A percentile compares a stretch with the other conserved stretches of the same genome.
phyloP scores from a whole-genome alignment of 2,888 invertebrate genomes.

The Tachina fera region DNA sequence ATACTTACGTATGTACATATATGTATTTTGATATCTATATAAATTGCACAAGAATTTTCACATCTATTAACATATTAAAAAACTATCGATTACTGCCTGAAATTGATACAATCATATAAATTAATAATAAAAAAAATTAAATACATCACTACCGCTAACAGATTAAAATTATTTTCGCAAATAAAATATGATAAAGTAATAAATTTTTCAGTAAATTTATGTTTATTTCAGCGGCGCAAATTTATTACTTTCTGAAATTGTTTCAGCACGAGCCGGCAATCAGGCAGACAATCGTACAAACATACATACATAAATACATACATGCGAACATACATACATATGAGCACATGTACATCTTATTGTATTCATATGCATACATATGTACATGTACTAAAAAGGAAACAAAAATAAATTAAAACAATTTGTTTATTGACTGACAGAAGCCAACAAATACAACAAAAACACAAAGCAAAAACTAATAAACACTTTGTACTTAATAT shows the following conservation, averaged over 20 bases:
- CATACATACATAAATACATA: not conserved
- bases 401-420: not conserved
- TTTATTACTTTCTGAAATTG: conserved; percentile 6
- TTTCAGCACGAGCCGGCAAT: not conserved
- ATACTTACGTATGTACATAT: too few species aligned
- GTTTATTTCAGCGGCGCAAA: conserved; percentile 14
- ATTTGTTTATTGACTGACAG: conserved; percentile 2
- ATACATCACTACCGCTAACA: conserved; percentile 2
- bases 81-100: not conserved
- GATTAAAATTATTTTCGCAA: conserved; percentile 32
- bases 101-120: not conserved
- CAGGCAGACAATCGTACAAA: not conserved
- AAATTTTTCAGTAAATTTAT: conserved; percentile 27
- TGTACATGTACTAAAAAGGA: not conserved
- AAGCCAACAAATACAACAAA: not conserved
- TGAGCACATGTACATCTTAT: too few species aligned
- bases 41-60: too few species aligned
- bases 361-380: too few species aligned
- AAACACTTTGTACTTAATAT: not conserved
- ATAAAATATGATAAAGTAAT: conserved; percentile 19
- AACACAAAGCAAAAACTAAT: not conserved
- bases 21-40: too few species aligned
- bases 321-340: too few species aligned
- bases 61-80: not conserved
- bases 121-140: not conserved